Evolutionary conservation across 2,888 invertebrate genomes (phyloP).

Genomic region (Beris chalybata): DNA sequence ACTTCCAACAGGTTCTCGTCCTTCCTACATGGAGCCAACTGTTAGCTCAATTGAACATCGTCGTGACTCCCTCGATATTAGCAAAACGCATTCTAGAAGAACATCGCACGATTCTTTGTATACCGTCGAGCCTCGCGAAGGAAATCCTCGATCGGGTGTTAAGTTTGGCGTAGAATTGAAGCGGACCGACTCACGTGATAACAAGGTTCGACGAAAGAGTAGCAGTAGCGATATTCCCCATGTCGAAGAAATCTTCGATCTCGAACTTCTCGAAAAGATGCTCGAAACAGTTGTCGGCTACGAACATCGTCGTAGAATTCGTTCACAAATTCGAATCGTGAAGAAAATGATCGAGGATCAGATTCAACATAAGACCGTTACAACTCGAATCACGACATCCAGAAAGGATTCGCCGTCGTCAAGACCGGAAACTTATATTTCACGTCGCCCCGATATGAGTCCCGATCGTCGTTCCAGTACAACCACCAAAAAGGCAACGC

Average conservation of each 20-base stretch:
- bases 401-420: conserved; percentile 14
- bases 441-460: conserved; percentile 3
- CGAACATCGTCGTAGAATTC: conserved; percentile 74
- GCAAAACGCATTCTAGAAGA: conserved; percentile 42
- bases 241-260: conserved; percentile 74
- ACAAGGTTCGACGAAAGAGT: conserved; percentile 57
- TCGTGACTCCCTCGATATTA: conserved; percentile 53
- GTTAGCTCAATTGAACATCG: conserved; percentile 54
- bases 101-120: conserved; percentile 20
- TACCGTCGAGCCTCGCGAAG: conserved; percentile 46
- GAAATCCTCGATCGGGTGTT: conserved; percentile 60
- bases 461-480: not conserved
- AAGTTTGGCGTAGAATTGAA: conserved; percentile 72
- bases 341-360: conserved; percentile 62
- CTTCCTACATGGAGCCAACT: conserved; percentile 56
- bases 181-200: conserved; percentile 60
- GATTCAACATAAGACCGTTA: conserved; percentile 37
- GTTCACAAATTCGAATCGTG: conserved; percentile 74
- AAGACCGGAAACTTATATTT: conserved; percentile 7
- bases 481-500: not conserved
- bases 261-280: conserved; percentile 71
- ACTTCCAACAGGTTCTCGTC: conserved; percentile 43
- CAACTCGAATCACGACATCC: conserved; percentile 18
- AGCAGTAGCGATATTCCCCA: conserved; percentile 59
- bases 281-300: conserved; percentile 76